Evolutionary conservation across 2,113 vertebrate genomes (phyloP).

Genomic region (Istiophorus platypterus): DNA sequence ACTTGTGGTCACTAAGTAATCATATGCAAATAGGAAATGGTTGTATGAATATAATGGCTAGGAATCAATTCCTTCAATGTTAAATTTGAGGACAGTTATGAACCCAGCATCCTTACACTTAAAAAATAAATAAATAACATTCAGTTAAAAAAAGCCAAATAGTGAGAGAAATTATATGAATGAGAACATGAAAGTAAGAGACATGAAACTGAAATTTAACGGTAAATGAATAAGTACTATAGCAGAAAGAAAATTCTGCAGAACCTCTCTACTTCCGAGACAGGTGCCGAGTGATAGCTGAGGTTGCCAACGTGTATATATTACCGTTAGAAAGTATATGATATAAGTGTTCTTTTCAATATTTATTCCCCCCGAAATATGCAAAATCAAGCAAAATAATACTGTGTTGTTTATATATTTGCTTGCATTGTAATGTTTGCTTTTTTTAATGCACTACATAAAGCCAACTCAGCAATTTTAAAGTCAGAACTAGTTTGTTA

Average conservation of each 20-base stretch:
- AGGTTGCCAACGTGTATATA: background rate
- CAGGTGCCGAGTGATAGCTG: background rate
- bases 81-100: background rate
- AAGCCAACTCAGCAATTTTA: background rate
- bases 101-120: background rate
- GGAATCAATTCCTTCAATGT: too few species aligned
- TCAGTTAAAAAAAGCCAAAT: background rate
- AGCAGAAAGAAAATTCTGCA: background rate
- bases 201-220: constrained; percentile 28
- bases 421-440: background rate
- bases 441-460: background rate
- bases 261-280: background rate
- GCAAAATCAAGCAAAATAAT: background rate
- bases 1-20: background rate
- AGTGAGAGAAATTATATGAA: background rate
- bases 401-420: background rate
- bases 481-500: background rate
- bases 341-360: background rate
- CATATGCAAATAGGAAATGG: background rate
- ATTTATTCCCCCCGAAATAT: background rate
- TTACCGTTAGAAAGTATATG: background rate
- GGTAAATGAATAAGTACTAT: constrained; percentile 1
- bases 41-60: too few species aligned
- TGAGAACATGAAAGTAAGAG: background rate
- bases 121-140: background rate